Base-by-base conservation (phyloP, 2,113 vertebrate genomes). In the Peromyscus californicus region DNA sequence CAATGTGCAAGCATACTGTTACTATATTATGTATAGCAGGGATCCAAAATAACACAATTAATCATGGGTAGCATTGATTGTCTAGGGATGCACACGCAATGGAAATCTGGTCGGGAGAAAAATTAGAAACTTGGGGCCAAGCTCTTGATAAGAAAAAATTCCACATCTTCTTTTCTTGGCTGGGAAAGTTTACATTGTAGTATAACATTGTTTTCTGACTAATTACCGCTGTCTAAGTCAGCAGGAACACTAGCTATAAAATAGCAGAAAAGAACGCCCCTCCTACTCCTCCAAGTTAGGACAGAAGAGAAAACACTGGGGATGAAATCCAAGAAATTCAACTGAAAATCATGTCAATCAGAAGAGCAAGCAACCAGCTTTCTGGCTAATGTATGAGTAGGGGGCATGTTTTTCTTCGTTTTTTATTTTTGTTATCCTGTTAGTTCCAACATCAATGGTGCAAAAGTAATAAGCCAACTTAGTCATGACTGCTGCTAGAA, bases 101-200 rank as follows among this genome's bases (percentile, higher is more conserved):
- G 39, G 69, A 63, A 93, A 78, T 21, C 65, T 84, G 54, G 19
- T 96, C 13, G 61, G 67, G 51, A 82, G 51, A 72, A 92, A 96
- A 97, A 78, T 80, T 31, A 85, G 54, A 94, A 96, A 91, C 72
- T 67, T 3, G 13, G 74, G 7, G 11, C 82, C 39, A 31, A 70
- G 19, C 26, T 94, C 45, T 69, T 89, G 67, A 96, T 95, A 88
- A 84, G 31, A 39, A 86, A 93, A 93, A 95, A 91, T 59, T 70
- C 63, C 61, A 51, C 51, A 70, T 82, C 48, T 29, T 39, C 36
- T 65, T 90, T 87, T 59, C 19, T 84, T 45, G 19, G 39, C n/a
- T 72, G 95, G 48, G 92, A 92, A 97, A 93, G 63, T 94, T 92
- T 36, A 24, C 17, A 17, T 91, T 80, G 19, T 48, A 79, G 39